Evolutionary conservation across 64 coral and sea anemone species (phyloP).

Genomic region (Platygyra sinensis): DNA sequence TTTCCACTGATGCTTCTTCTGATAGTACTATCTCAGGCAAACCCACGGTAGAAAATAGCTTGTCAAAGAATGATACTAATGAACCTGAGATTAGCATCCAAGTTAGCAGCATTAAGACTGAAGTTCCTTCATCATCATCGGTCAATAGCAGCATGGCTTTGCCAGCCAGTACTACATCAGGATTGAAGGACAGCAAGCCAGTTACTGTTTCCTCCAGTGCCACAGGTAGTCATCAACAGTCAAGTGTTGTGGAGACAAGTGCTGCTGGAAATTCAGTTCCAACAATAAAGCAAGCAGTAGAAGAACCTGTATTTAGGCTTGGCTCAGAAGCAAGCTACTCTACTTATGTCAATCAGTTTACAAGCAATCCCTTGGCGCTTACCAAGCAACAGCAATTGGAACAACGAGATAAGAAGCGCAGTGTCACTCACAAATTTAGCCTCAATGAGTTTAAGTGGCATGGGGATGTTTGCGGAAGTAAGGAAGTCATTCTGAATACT

Average conservation of each 20-base stretch:
- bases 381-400: slow-evolving; percentile 94
- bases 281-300: background rate
- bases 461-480: slow-evolving; percentile 80
- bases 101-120: background rate
- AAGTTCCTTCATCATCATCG: background rate
- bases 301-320: slow-evolving; percentile 67
- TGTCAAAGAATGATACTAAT: background rate
- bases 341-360: slow-evolving; percentile 71
- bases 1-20: background rate
- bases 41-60: background rate
- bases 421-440: slow-evolving; percentile 85
- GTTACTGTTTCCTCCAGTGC: background rate
- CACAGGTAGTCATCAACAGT: background rate
- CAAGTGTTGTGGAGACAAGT: background rate
- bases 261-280: background rate
- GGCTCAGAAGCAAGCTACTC: slow-evolving; percentile 80
- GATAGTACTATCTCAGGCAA: background rate
- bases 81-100: background rate
- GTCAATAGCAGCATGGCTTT: background rate
- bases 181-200: background rate
- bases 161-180: background rate
- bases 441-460: slow-evolving; percentile 86
- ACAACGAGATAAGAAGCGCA: slow-evolving; percentile 78
- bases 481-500: slow-evolving; percentile 90
- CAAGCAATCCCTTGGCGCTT: slow-evolving; percentile 72